These are phyloP conservation scores for human DNA, from an alignment of 2,113 vertebrate species.

Conservation along the genomic window DNA sequence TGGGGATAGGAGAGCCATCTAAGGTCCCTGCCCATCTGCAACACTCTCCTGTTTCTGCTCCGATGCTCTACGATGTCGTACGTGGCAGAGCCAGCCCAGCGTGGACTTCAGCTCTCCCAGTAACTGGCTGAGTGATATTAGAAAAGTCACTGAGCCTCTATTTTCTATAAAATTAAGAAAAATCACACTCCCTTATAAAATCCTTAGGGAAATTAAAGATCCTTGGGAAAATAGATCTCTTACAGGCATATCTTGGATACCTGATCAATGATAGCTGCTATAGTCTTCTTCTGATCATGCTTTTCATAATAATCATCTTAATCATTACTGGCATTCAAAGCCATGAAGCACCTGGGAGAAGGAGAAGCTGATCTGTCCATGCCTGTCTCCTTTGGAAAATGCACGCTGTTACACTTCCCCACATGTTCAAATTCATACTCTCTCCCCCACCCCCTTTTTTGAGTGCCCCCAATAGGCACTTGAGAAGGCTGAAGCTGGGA, in stretches of 20 bases:
- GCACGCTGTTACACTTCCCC: background rate
- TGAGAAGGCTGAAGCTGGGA: background rate
- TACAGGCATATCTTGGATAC: background rate
- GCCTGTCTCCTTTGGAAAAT: background rate
- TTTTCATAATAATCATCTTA: background rate
- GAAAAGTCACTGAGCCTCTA: background rate
- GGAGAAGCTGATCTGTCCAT: background rate
- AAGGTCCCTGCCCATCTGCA: background rate
- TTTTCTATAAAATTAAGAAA: background rate
- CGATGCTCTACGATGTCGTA: rapidly evolving
- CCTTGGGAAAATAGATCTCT: background rate
- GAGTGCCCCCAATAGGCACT: background rate
- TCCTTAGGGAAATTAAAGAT: background rate
- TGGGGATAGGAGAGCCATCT: background rate
- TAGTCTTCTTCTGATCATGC: background rate
- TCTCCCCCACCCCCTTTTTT: background rate
- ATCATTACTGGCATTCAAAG: slow-evolving; percentile 13
- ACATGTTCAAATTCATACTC: background rate
- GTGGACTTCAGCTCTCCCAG: background rate
- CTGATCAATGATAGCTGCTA: background rate
- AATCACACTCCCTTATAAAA: background rate
- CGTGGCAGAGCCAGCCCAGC: rapidly evolving
- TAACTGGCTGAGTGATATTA: background rate
- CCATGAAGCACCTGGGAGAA: background rate
- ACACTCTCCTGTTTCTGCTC: background rate